phyloP scores from a whole-genome alignment of 2,797 vertebrate species.

The Phataginus tricuspis region DNA sequence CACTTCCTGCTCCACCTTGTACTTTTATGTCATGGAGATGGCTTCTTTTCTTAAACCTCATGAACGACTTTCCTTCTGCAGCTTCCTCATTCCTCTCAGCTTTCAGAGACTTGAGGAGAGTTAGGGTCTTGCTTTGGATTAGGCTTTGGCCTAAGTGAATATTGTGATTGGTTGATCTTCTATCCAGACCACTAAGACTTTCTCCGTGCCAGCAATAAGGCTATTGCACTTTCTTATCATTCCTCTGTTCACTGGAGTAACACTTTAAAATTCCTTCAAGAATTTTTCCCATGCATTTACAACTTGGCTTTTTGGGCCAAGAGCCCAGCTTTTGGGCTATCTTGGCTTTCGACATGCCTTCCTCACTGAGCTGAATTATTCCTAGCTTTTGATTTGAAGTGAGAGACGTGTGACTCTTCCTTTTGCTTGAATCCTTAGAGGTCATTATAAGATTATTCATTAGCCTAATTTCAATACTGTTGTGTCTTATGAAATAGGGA shows the following conservation, averaged over 20 bases:
- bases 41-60: background rate
- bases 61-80: background rate
- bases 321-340: background rate
- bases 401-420: background rate
- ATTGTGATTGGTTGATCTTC: background rate
- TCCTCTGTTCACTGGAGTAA: background rate
- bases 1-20: background rate
- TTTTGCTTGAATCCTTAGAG: background rate
- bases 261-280: background rate
- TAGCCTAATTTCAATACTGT: background rate
- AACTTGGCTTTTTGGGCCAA: background rate
- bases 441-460: background rate
- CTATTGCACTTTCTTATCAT: background rate
- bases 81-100: background rate
- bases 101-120: background rate
- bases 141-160: no score
- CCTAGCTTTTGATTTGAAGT: background rate
- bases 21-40: background rate
- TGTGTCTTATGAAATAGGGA: background rate
- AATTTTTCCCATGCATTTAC: background rate
- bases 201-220: background rate
- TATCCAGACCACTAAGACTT: background rate
- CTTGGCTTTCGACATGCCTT: background rate
- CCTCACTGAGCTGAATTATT: background rate
- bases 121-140: background rate